These are phyloP conservation scores for Biston stratarius DNA, from an alignment of 2,888 invertebrate species.

Conservation along the genomic window DNA sequence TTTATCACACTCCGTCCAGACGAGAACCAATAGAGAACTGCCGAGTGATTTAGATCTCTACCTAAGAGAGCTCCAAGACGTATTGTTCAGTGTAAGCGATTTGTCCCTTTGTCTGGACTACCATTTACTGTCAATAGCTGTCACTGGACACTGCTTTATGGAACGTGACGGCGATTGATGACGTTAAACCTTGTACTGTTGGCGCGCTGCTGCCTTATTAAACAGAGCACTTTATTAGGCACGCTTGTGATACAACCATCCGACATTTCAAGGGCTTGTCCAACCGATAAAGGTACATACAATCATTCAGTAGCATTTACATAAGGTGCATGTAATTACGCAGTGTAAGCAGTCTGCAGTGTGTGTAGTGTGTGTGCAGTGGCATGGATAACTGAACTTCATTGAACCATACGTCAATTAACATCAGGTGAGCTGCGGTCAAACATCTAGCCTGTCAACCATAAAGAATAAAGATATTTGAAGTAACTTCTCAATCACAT, in stretches of 20 bases:
- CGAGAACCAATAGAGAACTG: background rate
- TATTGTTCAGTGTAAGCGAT: conserved; percentile 15
- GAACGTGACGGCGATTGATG: conserved; percentile 27
- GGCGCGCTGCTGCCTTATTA: conserved; percentile 22
- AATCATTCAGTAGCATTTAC: background rate
- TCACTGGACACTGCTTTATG: conserved; percentile 19
- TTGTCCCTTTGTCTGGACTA: conserved; percentile 11
- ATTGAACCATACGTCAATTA: too few relatives aligned
- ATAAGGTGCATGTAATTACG: too few relatives aligned
- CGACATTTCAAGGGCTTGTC: conserved; percentile 16
- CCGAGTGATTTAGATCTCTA: background rate
- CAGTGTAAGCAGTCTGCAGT: too few relatives aligned
- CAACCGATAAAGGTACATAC: background rate
- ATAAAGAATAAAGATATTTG: too few relatives aligned
- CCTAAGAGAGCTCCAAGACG: background rate
- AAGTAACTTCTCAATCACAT: too few relatives aligned
- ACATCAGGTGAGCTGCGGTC: too few relatives aligned
- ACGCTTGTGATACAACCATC: conserved; percentile 14
- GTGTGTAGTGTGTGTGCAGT: too few relatives aligned
- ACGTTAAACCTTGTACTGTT: conserved; percentile 14
- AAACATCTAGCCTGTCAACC: too few relatives aligned
- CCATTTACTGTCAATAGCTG: conserved; percentile 24
- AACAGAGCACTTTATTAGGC: conserved; percentile 10
- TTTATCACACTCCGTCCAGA: background rate
- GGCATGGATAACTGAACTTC: too few relatives aligned